Evolutionary conservation across 2,888 invertebrate genomes (phyloP), one percentile per base, ranked within the genome.

Genomic region (Eristalis pertinax): DNA sequence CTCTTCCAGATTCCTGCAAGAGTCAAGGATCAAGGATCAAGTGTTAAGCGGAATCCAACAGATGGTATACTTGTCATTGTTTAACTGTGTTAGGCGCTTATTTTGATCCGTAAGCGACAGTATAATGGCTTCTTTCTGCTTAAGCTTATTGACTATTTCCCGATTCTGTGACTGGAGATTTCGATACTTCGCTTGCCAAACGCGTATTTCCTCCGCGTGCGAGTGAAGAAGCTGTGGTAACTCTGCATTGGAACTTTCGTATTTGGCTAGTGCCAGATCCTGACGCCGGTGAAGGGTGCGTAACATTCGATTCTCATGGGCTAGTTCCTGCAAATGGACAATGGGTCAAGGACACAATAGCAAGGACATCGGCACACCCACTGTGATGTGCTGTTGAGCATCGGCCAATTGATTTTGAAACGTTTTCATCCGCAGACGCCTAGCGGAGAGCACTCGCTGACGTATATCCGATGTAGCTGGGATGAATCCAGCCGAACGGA

Each of bases 391-490:
- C 90, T 95, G 96, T 91, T 97, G 96, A 0, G 96, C 96, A 92
- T 97, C 96, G 5, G 96, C 95, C 76, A 97, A 91, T 91, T 97
- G 96, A 92, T 96, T 97, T 93, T 97, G 97, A 88, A 97, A 93
- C 80, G 96, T 96, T 90, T 97, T 96, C 35, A 96, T 94, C 32
- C 96, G 94, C 83, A 97, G 94, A 87, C 96, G 94, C 92, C 96
- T 96, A 0, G 97, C 97, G 0, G 97, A 97, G 89, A 96, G 93
- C 62, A 97, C 96, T 15, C 97, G 94, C 91, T 97, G 95, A 35
- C 93, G 92, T 13, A 94, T 92, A 58, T 93, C 93, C 84, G 92
- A 93, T 15, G 91, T 91, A 62, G 91, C 91, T 29, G 91, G 89
- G 65, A 91, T 90, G 29, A 92, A 89, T 0, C 90, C 64, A 0